Base-by-base conservation (phyloP, 2,113 vertebrate species). In the Prunella fulvescens region DNA sequence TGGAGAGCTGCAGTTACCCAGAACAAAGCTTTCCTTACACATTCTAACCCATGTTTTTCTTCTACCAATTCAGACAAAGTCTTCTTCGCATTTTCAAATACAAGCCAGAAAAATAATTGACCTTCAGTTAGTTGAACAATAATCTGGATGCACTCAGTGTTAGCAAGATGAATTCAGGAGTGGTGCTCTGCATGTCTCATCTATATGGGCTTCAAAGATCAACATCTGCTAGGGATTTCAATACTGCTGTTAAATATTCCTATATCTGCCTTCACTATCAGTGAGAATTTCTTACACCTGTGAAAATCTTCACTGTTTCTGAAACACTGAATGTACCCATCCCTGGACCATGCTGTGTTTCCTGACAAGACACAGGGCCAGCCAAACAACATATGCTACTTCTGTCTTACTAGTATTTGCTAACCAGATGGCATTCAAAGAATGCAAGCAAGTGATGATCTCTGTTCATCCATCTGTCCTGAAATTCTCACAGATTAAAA, bases 341-440 rank as follows among this genome's bases (percentile, higher is more conserved):
- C 23, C n/a, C 42, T 64, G 35, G 28, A 78, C n/a, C 37, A 19
- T 1, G 5, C 45, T 65, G 40, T 67, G 29, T 71, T 92, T 87
- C 42, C 87, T 86, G 76, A 71, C 67, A 90, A 85, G 60, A 67
- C 10, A 40, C 22, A 40, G n/a, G 79, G 64, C n/a, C 58, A 77
- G 48, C 54, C 58, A 95, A 87, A 74, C 54, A 93, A 77, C 89
- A 71, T 80, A 90, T 45, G 81, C 31, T 92, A 44, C 33, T 93
- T 50, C 56, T 84, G 50, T 65, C 64, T 64, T 95, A 29, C 48
- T 81, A 53, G 44, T 44, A 50, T 81, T 77, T 92, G 57, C 71
- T 84, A 92, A 81, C 54, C 95, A 96, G 94, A 83, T 94, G 89
- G 87, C 31, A 82, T 37, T 70, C 71, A 94, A 80, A 90, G 79